Evolutionary conservation across 2,113 vertebrate species (phyloP).

Genomic region (Camarhynchus parvulus): DNA sequence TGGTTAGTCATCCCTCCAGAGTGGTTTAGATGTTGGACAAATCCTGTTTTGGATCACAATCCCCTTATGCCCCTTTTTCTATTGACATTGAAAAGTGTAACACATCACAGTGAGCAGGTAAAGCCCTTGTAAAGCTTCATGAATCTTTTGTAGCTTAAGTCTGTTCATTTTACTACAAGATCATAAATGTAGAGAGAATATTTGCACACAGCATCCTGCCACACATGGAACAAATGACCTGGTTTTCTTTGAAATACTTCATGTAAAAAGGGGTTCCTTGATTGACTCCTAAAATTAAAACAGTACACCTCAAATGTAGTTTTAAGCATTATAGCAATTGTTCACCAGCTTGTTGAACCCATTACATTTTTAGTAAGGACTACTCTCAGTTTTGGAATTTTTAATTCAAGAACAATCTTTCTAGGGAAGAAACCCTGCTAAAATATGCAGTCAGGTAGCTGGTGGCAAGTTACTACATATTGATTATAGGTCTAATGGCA

Average conservation of each 20-base stretch:
- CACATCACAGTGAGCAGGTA: background rate
- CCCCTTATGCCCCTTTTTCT: background rate
- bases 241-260: slow-evolving; percentile 16
- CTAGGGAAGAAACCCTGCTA: background rate
- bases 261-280: background rate
- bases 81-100: background rate
- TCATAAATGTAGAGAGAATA: background rate
- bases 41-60: background rate
- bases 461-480: background rate
- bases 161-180: background rate
- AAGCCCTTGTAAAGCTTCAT: background rate
- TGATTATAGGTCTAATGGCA: background rate
- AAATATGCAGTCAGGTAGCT: background rate
- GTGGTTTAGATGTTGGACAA: background rate
- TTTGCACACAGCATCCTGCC: background rate
- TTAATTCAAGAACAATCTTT: background rate
- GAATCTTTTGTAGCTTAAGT: background rate
- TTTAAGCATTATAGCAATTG: background rate
- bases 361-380: background rate
- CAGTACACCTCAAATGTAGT: background rate
- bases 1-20: background rate
- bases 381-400: background rate
- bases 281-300: background rate
- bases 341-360: background rate
- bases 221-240: background rate